phyloP scores from a whole-genome alignment of 2,113 vertebrate species.

The Mystacornis crossleyi region DNA sequence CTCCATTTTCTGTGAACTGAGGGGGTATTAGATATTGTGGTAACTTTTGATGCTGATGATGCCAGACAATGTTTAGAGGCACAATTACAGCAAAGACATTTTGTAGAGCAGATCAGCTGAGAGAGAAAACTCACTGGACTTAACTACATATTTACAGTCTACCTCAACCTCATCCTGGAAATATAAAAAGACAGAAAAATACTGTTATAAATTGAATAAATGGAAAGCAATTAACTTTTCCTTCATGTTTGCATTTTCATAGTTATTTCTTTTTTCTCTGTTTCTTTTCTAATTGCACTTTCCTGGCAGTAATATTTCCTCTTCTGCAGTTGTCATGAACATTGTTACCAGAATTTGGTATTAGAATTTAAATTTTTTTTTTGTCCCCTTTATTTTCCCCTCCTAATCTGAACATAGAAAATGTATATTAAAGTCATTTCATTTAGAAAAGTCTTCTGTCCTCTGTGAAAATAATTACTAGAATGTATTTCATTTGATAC shows the following conservation, averaged over 20 bases:
- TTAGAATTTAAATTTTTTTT: background rate
- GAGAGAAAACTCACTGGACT: conserved; percentile 5
- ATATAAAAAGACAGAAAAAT: background rate
- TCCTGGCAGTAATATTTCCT: background rate
- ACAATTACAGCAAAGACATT: conserved; percentile 43
- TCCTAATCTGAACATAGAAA: background rate
- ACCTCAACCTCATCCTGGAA: background rate
- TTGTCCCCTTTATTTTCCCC: rapidly evolving
- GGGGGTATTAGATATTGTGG: background rate
- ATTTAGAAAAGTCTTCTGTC: background rate
- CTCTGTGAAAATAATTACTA: background rate
- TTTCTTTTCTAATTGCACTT: conserved; percentile 6
- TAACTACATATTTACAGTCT: conserved; percentile 16
- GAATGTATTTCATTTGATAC: background rate
- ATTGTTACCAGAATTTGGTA: conserved; percentile 13
- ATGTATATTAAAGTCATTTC: background rate
- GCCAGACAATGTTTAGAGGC: conserved; percentile 64
- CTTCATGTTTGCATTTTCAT: conserved; percentile 16
- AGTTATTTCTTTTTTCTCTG: background rate
- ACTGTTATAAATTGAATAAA: conserved; percentile 25
- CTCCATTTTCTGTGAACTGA: conserved; percentile 32
- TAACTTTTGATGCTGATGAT: conserved; percentile 55
- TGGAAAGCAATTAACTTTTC: conserved; percentile 37
- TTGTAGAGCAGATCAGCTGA: background rate
- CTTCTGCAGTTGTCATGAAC: background rate